Conservation (phyloP, 2,797 vertebrate genomes). For the Cossypha polioptera region DNA sequence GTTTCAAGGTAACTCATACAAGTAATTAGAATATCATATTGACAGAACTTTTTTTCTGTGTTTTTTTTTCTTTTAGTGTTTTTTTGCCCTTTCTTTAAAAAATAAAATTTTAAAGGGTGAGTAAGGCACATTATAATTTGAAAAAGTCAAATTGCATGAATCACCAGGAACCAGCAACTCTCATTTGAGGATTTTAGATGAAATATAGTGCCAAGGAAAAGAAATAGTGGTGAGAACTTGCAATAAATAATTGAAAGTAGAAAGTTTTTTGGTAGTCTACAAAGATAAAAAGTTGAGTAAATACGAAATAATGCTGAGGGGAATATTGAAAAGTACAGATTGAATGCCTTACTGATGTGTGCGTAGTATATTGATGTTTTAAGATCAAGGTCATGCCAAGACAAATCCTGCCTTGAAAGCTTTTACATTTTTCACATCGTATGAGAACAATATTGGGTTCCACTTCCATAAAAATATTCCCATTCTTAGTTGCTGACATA, state of each 20-base stretch:
- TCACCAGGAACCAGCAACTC: not conserved
- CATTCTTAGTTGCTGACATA: not conserved
- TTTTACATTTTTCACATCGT: not conserved
- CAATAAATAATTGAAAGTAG: slow-evolving; percentile 12
- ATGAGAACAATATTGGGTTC: not conserved
- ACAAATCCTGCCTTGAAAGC: slow-evolving; percentile 2
- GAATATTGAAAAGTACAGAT: not conserved
- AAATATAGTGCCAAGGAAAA: slow-evolving; percentile 5
- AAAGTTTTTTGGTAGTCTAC: not conserved
- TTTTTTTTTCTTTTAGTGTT: too few relatives aligned
- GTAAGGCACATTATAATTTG: not conserved
- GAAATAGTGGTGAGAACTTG: not conserved
- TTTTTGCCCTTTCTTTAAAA: not conserved
- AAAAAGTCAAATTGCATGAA: not conserved
- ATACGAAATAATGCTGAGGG: not conserved
- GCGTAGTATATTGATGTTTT: not conserved
- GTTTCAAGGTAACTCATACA: not conserved
- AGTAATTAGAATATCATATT: not conserved
- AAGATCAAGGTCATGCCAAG: not conserved
- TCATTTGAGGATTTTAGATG: not conserved
- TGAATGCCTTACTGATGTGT: not conserved
- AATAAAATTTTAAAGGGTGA: not conserved
- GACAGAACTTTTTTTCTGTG: not conserved
- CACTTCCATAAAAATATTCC: not conserved
- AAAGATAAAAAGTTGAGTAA: slow-evolving; percentile 11